Evolutionary conservation across 2,113 vertebrate species (phyloP), one percentile per base, ranked within the genome.

Genomic region (Psittacula cyanocephala): DNA sequence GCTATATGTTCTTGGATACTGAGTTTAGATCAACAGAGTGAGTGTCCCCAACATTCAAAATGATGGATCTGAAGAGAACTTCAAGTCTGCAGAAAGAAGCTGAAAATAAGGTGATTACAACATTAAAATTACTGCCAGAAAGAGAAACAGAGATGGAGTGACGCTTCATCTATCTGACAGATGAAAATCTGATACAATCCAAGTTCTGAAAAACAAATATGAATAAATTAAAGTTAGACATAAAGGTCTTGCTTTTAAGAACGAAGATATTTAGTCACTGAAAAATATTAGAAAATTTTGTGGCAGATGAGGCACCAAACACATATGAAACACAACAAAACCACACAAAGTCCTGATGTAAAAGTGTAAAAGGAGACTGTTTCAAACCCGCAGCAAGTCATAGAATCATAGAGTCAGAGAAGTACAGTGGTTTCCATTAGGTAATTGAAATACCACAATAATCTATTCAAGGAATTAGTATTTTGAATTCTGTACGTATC

Each of bases 1-100:
- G 47, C 27, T 49, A 6, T n/a, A 25, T 1, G 10, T 7, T 75
- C 35, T 53, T 1, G 1, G 20, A 53, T 24, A 49, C 3, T 9
- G 28, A 52, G 7, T 62, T 68, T 65, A 62, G 16, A 78, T 41
- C 27, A 72, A 39, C 12, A 71, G 31, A 65, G 20, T 47, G 29
- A 4, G 4, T 72, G 13, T 64, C 14, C 13, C 13, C 8, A 33
- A 6, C 8, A 33, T 44, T 63, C 31, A 53, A 64, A 31, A 50
- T 41, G 24, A 44, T 25, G 24, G 10, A 35, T 50, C 27, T 55
- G 12, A 68, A 86, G 10, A 89, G 11, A 72, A 33, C 27, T 53
- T 44, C 9, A 72, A 44, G 10, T 44, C 24, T 49, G 6, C 9
- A 64, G 43, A 57, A 93, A 64, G 47, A 86, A 72, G 5, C 60